Evolutionary conservation across 1,140 invertebrate species (phyloP), one percentile per base, ranked within the genome.

Genomic region (Procambarus virginalis): DNA sequence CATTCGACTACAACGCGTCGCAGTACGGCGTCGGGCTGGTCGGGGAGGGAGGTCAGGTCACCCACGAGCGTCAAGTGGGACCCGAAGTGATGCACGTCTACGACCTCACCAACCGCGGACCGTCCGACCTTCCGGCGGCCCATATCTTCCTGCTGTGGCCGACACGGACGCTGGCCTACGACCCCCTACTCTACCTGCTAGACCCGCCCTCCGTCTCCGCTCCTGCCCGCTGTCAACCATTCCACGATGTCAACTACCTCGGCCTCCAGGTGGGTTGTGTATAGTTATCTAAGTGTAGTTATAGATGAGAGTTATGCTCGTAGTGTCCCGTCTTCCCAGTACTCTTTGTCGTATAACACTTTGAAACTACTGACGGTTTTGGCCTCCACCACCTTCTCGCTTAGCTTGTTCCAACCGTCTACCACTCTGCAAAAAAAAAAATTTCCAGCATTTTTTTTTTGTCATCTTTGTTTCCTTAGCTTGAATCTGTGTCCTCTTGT

Each of bases 51-150:
- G 75, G 77, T n/a, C 64, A n/a, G 45, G 9, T 91, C 49, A 64
- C 22, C 14, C 89, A 92, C 49, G 97, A 98, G 93, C 94, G 95
- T 2, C 96, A 98, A 84, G 96, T 98, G 45, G 98, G 98, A 0
- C 97, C 97, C 0, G 96, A 96, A 93, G 95, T 99, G 2, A 96
- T 96, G 2, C 97, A 98, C 93, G 95, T 97, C 91, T 99, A 98
- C 93, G 96, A 96, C 70, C 96, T 98, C 90, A 96, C 96, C 86
- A 98, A 98, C 93, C 95, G 96, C 86, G 97, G 97, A 0, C 97
- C 97, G 2, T 97, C 97, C 49, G 95, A 96, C 49, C 96, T 98
- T 77, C 94, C 96, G n/a, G 95, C 96, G 92, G 97, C 97, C 0
- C 96, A 97, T 92, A 95, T 97, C 0, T 96, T 95, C 89, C 95